Conservation (phyloP, 2,888 invertebrate genomes). For the Plebejus melissa region DNA sequence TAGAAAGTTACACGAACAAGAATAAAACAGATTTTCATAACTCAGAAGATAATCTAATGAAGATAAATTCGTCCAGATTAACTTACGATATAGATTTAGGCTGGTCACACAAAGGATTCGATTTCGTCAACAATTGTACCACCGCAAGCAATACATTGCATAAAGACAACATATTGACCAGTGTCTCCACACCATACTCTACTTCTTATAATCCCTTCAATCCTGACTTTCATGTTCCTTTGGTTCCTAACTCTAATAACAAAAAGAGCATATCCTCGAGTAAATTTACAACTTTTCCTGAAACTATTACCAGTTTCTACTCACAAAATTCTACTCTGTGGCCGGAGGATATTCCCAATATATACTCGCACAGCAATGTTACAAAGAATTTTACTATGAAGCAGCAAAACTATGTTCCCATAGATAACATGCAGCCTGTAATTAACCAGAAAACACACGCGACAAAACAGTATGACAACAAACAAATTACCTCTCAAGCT, state of each 20-base stretch:
- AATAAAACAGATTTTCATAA: constrained; percentile 63
- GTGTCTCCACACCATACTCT: constrained; percentile 55
- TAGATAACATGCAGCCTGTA: constrained; percentile 51
- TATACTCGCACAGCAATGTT: constrained; percentile 59
- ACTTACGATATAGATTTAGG: constrained; percentile 73
- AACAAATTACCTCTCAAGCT: constrained; percentile 46
- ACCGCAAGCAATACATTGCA: constrained; percentile 57
- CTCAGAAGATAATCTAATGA: constrained; percentile 71
- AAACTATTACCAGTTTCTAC: constrained; percentile 67
- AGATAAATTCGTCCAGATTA: constrained; percentile 67
- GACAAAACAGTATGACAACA: constrained; percentile 57
- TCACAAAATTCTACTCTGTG: constrained; percentile 66
- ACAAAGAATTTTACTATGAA: constrained; percentile 54
- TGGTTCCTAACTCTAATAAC: constrained; percentile 55
- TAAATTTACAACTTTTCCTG: constrained; percentile 60
- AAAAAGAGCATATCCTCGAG: constrained; percentile 55
- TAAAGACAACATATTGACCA: constrained; percentile 64
- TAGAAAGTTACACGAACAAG: constrained; percentile 69
- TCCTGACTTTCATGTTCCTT: constrained; percentile 68
- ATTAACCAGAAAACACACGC: constrained; percentile 48
- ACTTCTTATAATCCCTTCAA: constrained; percentile 70
- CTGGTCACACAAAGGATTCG: constrained; percentile 73
- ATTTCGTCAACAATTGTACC: constrained; percentile 66
- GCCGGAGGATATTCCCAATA: constrained; percentile 64
- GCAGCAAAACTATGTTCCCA: constrained; percentile 57